Percentiles rank a stretch among this genome's conserved stretches.
These are phyloP conservation scores for Drosophila lowei DNA, from an alignment of 1,140 invertebrate genomes.

Conservation along the genomic window DNA sequence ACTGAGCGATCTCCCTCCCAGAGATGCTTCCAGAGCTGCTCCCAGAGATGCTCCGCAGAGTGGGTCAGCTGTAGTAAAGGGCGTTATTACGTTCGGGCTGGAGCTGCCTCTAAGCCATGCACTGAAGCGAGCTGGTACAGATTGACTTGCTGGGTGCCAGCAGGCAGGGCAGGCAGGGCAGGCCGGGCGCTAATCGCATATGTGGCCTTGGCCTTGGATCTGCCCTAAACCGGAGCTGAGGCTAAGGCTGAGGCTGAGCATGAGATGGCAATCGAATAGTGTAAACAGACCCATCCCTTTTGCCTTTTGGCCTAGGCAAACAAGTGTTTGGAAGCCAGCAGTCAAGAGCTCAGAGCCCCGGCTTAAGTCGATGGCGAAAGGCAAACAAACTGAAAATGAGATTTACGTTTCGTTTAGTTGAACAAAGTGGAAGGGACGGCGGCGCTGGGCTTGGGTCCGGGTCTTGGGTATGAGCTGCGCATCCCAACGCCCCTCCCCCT, in stretches of 20 bases:
- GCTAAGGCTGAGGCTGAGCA: not conserved
- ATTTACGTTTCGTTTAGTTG: slow-evolving; percentile 35
- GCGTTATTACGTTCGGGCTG: too few relatives aligned
- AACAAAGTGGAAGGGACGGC: too few relatives aligned
- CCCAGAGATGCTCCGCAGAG: too few relatives aligned
- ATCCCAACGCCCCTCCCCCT: not conserved
- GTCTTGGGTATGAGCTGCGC: not conserved
- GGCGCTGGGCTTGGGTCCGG: not conserved
- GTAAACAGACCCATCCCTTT: slow-evolving; percentile 11
- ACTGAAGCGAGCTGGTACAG: too few relatives aligned
- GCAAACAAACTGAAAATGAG: slow-evolving; percentile 65
- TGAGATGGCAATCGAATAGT: slow-evolving; percentile 23
- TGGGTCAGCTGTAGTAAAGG: too few relatives aligned
- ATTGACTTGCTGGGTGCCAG: too few relatives aligned
- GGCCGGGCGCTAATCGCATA: too few relatives aligned
- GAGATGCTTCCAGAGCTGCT: too few relatives aligned
- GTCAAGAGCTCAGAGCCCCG: slow-evolving; percentile 32
- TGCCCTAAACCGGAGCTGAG: not conserved
- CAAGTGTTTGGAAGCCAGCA: slow-evolving; percentile 29
- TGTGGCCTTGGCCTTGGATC: too few relatives aligned
- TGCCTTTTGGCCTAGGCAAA: slow-evolving; percentile 17
- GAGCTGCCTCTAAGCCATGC: too few relatives aligned
- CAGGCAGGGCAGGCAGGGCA: too few relatives aligned
- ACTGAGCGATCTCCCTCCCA: too few relatives aligned
- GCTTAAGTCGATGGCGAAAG: slow-evolving; percentile 39